A percentile compares a stretch with the other conserved stretches of the same genome.
Evolutionary conservation across 2,113 vertebrate genomes (phyloP).

Genomic region (Lagopus leucura): DNA sequence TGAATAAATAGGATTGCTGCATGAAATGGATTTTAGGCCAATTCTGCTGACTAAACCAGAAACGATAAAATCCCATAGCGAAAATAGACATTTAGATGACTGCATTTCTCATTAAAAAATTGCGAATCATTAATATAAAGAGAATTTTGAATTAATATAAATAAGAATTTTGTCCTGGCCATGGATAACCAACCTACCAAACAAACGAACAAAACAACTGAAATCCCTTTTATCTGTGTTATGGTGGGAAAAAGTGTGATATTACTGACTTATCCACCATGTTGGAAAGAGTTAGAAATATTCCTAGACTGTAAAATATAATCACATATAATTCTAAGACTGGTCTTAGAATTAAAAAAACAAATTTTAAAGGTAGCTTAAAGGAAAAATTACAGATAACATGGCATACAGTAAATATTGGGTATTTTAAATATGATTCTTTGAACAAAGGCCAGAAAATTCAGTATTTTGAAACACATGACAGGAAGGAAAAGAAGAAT

Average conservation of each 20-base stretch:
- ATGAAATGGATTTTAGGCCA: neutral
- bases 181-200: neutral
- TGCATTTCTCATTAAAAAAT: neutral
- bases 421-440: neutral
- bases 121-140: neutral
- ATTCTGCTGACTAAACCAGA: neutral
- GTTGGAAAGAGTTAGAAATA: neutral
- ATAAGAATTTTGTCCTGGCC: neutral
- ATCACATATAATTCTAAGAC: too few relatives aligned
- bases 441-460: neutral
- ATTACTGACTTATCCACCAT: neutral
- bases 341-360: neutral
- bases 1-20: neutral
- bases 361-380: neutral
- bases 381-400: neutral
- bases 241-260: neutral
- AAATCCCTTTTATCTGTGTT: neutral
- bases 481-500: neutral
- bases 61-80: neutral
- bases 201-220: neutral
- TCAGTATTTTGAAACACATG: neutral
- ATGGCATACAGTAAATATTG: neutral
- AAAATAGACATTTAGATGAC: neutral
- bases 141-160: neutral
- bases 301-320: neutral